phyloP scores from a whole-genome alignment of 1,140 invertebrate species.

The Agrypnia vestita region DNA sequence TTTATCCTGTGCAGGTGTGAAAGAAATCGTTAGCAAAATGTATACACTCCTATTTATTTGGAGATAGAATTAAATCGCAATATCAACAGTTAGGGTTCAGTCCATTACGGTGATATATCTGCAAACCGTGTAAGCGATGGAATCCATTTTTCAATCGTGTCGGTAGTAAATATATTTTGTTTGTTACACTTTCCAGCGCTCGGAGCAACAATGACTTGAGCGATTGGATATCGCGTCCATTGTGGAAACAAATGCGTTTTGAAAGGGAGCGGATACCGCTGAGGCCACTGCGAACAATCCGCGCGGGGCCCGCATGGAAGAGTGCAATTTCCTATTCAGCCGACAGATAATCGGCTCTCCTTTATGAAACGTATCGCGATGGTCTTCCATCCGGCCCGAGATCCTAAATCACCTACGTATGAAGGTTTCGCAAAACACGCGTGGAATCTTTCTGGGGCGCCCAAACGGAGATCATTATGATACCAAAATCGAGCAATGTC shows the following conservation, averaged over 20 bases:
- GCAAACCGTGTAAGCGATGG: neutral
- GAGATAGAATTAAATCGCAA: too few species aligned
- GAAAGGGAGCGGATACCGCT: constrained; percentile 55
- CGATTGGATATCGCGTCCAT: constrained; percentile 38
- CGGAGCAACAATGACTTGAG: constrained; percentile 29
- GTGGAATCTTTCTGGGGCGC: constrained; percentile 20
- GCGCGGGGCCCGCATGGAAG: constrained; percentile 34
- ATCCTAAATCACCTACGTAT: constrained; percentile 13
- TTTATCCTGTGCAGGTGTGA: too few species aligned
- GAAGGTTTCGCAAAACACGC: constrained; percentile 30
- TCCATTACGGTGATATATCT: too few species aligned
- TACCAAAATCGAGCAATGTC: neutral
- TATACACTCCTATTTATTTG: too few species aligned
- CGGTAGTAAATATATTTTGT: neutral
- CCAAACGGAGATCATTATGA: neutral
- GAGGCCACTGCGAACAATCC: constrained; percentile 44
- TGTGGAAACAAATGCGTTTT: constrained; percentile 19
- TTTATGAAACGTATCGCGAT: constrained; percentile 52
- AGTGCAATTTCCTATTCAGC: constrained; percentile 59
- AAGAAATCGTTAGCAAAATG: too few species aligned
- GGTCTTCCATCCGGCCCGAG: constrained; percentile 50
- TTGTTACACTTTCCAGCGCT: constrained; percentile 18
- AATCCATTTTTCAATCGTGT: constrained; percentile 19
- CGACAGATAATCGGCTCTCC: constrained; percentile 48
- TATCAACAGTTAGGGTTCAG: too few species aligned